Evolutionary conservation across 2,113 vertebrate genomes (phyloP).

Genomic region (Antigone vipio): DNA sequence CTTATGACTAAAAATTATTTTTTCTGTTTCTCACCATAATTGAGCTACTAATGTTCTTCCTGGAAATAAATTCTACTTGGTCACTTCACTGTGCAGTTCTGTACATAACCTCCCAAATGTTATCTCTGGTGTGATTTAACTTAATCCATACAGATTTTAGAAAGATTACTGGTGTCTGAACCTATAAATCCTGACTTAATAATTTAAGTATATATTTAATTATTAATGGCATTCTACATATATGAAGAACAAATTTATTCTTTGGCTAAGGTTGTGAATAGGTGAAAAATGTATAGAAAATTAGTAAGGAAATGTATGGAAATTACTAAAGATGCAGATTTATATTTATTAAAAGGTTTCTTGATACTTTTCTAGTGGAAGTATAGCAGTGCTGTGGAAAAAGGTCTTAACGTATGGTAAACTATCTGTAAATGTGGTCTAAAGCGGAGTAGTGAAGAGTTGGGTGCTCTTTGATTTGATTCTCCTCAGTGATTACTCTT

Average conservation of each 20-base stretch:
- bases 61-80: not conserved
- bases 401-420: not conserved
- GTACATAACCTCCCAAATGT: not conserved
- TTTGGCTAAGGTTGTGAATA: not conserved
- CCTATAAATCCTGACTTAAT: not conserved
- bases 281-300: not conserved
- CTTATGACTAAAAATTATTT: not conserved
- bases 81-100: not conserved
- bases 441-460: not conserved
- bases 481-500: not conserved
- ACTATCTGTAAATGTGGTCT: not conserved
- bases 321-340: not conserved
- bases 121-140: fast-evolving
- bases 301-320: fast-evolving
- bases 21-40: not conserved
- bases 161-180: not conserved
- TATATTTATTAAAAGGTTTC: not conserved
- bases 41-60: not conserved
- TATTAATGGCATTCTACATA: not conserved
- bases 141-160: not conserved
- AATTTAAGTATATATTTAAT: not conserved
- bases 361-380: not conserved
- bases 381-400: not conserved
- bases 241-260: not conserved
- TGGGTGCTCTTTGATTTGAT: not conserved